Evolutionary conservation across 2,113 vertebrate genomes (phyloP), one percentile per base, ranked within the genome.

Genomic region (Etheostoma spectabile): DNA sequence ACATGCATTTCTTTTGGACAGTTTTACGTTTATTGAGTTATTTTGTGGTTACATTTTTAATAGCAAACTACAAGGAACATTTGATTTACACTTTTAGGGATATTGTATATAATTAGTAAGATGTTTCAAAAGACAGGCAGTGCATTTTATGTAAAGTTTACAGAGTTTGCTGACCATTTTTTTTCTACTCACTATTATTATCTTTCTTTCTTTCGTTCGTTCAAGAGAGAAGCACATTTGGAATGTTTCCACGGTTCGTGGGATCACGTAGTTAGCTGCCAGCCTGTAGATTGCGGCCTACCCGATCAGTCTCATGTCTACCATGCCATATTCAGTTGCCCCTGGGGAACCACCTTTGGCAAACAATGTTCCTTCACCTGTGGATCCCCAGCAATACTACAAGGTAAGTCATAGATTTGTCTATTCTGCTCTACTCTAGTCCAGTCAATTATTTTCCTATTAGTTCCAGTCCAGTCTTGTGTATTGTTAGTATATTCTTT

Each of bases 311-410:
- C 96, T 16, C 94, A 96, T 0, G 96, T 99, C 83, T 97, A 95
- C 91, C 94, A 98, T 0, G 97, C 98, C 0, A 89, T 94, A 57
- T 99, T 99, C 89, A 97, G 93, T 62, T 99, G 98, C 80, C 94
- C 95, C 0, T 81, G 88, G 73, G 98, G 98, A 24, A 99, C 97
- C 2, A 93, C 83, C 2, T 97, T 96, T 75, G 93, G 94, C 64
- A 96, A 97, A 90, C 95, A 93, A 49, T 99, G 98, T 69, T 97
- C 93, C 15, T 95, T 99, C 82, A 94, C 96, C 71, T 99, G 98
- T 88, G 93, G 96, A n/a, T 89, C 96, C n/a, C 98, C 98, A 30
- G 96, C 98, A 66, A 98, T 97, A 81, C 95, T 99, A 62, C 97
- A 98, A 96, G 98, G 98, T 98, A 95, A 83, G 65, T 19, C 6